Base-by-base conservation (phyloP, 2,888 invertebrate genomes). In the Ectropis crepuscularia region DNA sequence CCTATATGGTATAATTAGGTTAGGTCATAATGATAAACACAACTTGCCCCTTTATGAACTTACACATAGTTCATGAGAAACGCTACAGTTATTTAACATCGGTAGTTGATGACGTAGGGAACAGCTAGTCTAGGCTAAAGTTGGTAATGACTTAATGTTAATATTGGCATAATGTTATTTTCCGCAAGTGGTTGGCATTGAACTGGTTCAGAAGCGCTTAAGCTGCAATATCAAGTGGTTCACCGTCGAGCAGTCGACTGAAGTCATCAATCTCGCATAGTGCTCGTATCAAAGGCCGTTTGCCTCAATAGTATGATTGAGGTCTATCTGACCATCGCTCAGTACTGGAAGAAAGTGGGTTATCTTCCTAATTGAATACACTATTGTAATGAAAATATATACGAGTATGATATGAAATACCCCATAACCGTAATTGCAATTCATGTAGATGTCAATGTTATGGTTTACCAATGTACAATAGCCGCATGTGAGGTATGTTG, bases 261-360 rank as follows among this genome's bases (percentile, higher is more conserved):
- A 43, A 57, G 71, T 65, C 74, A 79, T 81, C 74, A 75, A 74
- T 72, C 67, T 70, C 74, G 69, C 70, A 72, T 70, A 77, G 79
- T 65, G 72, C 68, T 71, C 62, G 61, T 73, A 69, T 67, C 69
- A 74, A 47, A 72, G 70, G 74, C 72, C 72, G 80, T 79, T 78
- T 77, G 71, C 78, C 71, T 77, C 74, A 73, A 80, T 76, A 68
- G 69, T 66, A 28, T 45, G 37, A 46, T 11, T 43, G 16, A 71
- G 58, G 61, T 72, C 73, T 59, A 72, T 57, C 71, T 66, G 72
- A 28, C 16, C 72, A 62, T 74, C 74, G 71, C 76, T 67, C 43
- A 61, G 41, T 50, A 51, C 59, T 59, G 60, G 69, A 75, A 57
- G 78, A 80, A 82, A 82, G 82, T 81, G 74, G 81, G 81, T 72